Base-by-base conservation (phyloP, 2,113 vertebrate species). In the Pampusana beccarii region DNA sequence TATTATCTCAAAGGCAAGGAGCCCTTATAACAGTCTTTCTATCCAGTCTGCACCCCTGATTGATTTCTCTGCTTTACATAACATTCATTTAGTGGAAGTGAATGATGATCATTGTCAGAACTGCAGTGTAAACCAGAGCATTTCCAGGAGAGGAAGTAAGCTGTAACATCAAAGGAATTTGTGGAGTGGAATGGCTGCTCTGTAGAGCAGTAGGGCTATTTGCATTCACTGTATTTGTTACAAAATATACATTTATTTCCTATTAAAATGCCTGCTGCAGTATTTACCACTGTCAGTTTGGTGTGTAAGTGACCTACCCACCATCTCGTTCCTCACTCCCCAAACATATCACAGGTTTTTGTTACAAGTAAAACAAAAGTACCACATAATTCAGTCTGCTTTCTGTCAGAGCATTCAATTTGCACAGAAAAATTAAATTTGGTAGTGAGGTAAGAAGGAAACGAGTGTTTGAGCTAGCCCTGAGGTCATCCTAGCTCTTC, bases 401-500 rank as follows among this genome's bases (percentile, higher is more conserved):
- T 38, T 53, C 34, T 81, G 61, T 81, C 74, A 81, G 61, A 86
- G 28, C 57, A 77, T 90, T 72, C 88, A 82, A 16, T 93, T 92
- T 50, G 75, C 24, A 24, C 25, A 73, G 83, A 94, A 97, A 93
- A 97, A 97, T 92, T 95, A 96, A 92, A 94, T 95, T 92, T 77
- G 67, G 16, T 88, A 67, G 85, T 80, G 92, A 96, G 86, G 95
- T 90, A 95, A 89, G 86, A 95, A 93, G 78, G 91, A 97, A 94
- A 95, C 85, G 94, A 82, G 69, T 50, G 91, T 93, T 71, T 96
- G 80, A 91, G 28, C 71, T 89, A 95, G 72, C 85, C 96, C 89
- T 78, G 88, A 94, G 87, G 97, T 96, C 78, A 96, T 90, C 33
- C 71, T 88, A 94, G 77, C 84, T 94, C 67, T 81, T 91, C 97